Evolutionary conservation across 1,140 invertebrate genomes (phyloP), one percentile per base, ranked within the genome.

Genomic region (Trissolcus basalis): DNA sequence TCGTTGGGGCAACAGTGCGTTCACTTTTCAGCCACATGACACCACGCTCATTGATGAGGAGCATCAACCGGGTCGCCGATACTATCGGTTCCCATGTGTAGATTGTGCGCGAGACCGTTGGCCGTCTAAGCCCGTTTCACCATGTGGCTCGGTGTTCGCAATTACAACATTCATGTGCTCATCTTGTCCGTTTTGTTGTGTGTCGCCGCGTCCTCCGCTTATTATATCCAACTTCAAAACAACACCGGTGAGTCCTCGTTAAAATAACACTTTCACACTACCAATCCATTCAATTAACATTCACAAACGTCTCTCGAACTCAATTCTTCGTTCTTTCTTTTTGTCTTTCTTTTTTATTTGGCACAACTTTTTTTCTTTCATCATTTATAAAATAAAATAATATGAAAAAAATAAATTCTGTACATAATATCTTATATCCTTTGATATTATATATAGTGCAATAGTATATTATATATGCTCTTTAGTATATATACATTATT

Each of bases 1-100:
- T 48, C 77, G 54, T 68, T 56, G 47, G 56, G 76, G 58, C 71
- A 85, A 81, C 85, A 79, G 54, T 60, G 67, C 77, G 71, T 76
- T 65, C n/a, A 45, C n/a, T 61, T 50, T 56, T 61, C 11, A 44
- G 12, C 55, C 49, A 67, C 50, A 61, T 74, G 71, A 67, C 44
- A 67, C 47, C 50, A 41, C 44, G 39, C 33, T 49, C 33, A 49
- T 49, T 16, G 27, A 13, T n/a, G 36, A 16, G 19, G 5, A 47
- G 4, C 27, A 36, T 11, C 13, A 8, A 11, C 45, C 36, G 8
- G 14, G 53, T 65, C 48, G 32, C 56, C 14, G 53, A 67, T 73
- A 55, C 11, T 55, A 61, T 33, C 43, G 41, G 48, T 43, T 63
- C 49, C 51, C 50, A 58, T 65, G 59, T 49, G 59, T 56, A 61